These are phyloP conservation scores for Orgyia antiqua DNA, from an alignment of 2,888 invertebrate species.

Conservation along the genomic window DNA sequence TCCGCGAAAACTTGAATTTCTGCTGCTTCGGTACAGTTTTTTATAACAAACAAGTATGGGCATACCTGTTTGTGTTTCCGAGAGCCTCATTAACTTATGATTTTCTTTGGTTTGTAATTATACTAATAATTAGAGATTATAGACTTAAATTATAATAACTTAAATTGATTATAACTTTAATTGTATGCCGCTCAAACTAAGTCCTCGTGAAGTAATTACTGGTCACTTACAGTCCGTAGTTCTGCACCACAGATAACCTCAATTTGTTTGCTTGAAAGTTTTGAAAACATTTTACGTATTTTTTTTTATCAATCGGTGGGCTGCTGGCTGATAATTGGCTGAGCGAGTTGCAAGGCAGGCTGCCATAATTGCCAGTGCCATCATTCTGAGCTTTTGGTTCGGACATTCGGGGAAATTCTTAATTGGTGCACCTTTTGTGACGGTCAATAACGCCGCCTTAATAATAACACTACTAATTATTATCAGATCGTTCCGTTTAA, in stretches of 20 bases:
- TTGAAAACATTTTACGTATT: too few species aligned
- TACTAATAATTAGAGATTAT: conserved; percentile 52
- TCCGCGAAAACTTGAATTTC: conserved; percentile 54
- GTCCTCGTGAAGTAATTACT: too few species aligned
- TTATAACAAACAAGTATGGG: conserved; percentile 35
- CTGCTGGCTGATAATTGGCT: conserved; percentile 66
- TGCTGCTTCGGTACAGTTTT: conserved; percentile 35
- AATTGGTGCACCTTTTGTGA: conserved; percentile 75
- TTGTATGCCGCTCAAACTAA: too few species aligned
- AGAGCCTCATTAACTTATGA: conserved; percentile 38
- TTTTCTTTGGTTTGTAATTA: conserved; percentile 49
- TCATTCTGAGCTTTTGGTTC: conserved; percentile 69
- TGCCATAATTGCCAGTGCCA: conserved; percentile 71
- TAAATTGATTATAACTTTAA: too few species aligned
- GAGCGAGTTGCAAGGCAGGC: conserved; percentile 41
- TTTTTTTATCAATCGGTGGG: conserved; percentile 69
- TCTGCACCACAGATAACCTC: conserved; percentile 56
- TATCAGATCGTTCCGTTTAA: conserved; percentile 68
- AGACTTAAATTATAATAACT: too few species aligned
- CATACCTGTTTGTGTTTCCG: conserved; percentile 20
- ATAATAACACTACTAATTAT: conserved; percentile 69
- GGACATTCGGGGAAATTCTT: conserved; percentile 75
- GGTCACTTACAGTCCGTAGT: too few species aligned
- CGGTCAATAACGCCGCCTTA: conserved; percentile 68
- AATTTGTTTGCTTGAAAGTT: conserved; percentile 69